Percentiles rank a stretch among this genome's conserved stretches.
Conservation (phyloP, 2,113 vertebrate genomes). For the Cepphus grylle region DNA sequence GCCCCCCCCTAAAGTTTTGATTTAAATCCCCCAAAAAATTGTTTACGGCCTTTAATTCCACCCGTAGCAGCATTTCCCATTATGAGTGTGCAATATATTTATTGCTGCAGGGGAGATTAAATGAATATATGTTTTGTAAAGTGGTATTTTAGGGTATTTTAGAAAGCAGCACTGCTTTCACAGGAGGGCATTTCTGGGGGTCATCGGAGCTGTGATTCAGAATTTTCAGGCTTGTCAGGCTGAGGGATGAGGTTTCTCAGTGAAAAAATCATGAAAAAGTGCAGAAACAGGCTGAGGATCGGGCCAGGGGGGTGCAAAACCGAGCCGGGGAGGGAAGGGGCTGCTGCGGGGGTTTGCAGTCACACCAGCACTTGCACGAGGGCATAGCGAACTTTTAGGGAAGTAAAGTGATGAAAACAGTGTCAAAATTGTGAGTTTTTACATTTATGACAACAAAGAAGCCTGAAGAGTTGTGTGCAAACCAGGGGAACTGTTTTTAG, state of each 20-base stretch:
- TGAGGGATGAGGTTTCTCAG: not conserved
- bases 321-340: accelerated
- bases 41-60: accelerated
- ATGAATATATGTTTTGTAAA: not conserved
- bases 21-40: accelerated
- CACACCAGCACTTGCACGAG: accelerated
- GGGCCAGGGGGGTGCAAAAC: accelerated
- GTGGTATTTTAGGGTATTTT: not conserved
- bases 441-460: not conserved
- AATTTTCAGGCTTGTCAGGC: not conserved
- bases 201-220: not conserved
- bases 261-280: not conserved
- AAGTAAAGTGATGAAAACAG: not conserved
- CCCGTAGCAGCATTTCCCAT: accelerated
- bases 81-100: accelerated
- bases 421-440: not conserved
- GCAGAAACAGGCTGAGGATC: too few species aligned
- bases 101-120: accelerated
- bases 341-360: not conserved
- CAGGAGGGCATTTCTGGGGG: not conserved
- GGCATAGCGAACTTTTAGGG: too few species aligned
- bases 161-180: not conserved
- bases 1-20: not conserved
- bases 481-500: too few species aligned
- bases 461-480: not conserved